phyloP scores from a whole-genome alignment of 2,888 invertebrate genomes.

The Epistrophe grossulariae region DNA sequence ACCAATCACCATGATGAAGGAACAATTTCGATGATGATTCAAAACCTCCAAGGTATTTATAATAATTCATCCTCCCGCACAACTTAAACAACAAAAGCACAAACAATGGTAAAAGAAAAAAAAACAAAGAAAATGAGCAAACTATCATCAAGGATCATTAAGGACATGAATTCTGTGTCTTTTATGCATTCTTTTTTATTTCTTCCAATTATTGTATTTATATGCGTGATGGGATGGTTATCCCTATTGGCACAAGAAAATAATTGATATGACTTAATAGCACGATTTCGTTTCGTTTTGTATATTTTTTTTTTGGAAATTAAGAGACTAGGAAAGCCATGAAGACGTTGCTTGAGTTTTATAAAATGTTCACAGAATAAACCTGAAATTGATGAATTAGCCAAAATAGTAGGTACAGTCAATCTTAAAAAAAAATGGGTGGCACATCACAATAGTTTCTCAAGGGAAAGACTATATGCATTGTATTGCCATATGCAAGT shows the following conservation, averaged over 20 bases:
- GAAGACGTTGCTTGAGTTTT: not conserved
- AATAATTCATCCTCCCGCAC: conserved; percentile 59
- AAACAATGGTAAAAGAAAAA: not conserved
- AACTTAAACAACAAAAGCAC: conserved; percentile 39
- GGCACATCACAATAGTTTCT: too few species aligned
- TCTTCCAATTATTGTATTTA: conserved; percentile 12
- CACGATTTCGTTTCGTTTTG: conserved; percentile 9
- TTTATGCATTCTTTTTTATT: conserved; percentile 14
- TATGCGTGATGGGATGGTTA: conserved; percentile 52
- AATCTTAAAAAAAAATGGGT: too few species aligned
- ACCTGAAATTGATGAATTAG: not conserved
- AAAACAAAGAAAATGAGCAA: conserved; percentile 32
- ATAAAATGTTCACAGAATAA: too few species aligned
- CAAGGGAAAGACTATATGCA: too few species aligned
- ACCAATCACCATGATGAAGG: conserved; percentile 3
- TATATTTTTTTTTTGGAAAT: not conserved
- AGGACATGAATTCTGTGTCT: conserved; percentile 41
- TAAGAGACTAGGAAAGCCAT: not conserved
- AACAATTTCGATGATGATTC: conserved; percentile 68
- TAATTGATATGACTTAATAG: conserved; percentile 67
- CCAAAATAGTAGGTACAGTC: not conserved
- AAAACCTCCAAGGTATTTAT: conserved; percentile 60
- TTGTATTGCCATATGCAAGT: too few species aligned
- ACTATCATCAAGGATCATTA: conserved; percentile 71
- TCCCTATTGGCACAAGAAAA: conserved; percentile 38